These are phyloP conservation scores for Drosophila suzukii DNA, from an alignment of 1,140 invertebrate species.

Conservation along the genomic window DNA sequence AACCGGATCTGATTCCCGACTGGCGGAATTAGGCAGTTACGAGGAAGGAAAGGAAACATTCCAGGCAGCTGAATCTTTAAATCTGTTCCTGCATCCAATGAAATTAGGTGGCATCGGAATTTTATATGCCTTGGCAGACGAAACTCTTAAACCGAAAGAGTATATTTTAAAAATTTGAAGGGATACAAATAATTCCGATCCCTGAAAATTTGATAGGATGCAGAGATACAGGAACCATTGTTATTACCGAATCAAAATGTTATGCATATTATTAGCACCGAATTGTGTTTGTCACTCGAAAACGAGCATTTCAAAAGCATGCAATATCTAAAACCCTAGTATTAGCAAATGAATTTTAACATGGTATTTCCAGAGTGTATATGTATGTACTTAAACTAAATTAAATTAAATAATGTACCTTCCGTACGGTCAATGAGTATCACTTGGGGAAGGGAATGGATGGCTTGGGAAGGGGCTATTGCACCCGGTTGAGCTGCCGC, in stretches of 20 bases:
- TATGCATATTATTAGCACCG: constrained; percentile 65
- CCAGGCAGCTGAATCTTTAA: constrained; percentile 35
- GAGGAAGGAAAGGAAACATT: constrained; percentile 12
- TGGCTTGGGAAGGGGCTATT: constrained; percentile 28
- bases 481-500: constrained; percentile 85
- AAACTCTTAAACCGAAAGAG: neutral
- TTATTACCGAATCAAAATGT: constrained; percentile 52
- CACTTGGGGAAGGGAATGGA: constrained; percentile 17
- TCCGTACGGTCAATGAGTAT: constrained; percentile 62
- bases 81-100: neutral
- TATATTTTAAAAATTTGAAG: neutral
- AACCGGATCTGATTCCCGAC: constrained; percentile 79
- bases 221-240: constrained; percentile 15
- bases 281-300: constrained; percentile 54
- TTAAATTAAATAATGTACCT: constrained; percentile 76
- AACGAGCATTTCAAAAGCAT: constrained; percentile 55
- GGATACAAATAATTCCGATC: no score
- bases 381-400: constrained; percentile 66
- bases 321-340: constrained; percentile 69
- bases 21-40: constrained; percentile 64
- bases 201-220: neutral
- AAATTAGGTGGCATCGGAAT: neutral
- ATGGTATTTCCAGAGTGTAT: constrained; percentile 54
- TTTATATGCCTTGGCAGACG: neutral
- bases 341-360: constrained; percentile 65